phyloP scores from a whole-genome alignment of 37 sponge, comb jelly and placozoan species.

The Theonella swinhoei region DNA sequence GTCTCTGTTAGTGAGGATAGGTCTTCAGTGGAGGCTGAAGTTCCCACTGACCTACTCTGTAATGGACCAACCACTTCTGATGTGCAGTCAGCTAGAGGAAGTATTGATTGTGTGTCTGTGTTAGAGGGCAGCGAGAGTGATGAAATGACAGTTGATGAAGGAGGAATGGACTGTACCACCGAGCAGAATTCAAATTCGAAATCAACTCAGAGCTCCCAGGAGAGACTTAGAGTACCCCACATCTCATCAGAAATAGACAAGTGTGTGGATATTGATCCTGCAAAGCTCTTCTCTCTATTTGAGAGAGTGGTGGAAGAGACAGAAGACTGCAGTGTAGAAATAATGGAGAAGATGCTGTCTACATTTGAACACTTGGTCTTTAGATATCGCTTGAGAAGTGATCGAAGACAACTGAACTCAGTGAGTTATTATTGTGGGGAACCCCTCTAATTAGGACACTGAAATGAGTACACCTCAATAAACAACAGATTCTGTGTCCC shows the following conservation, averaged over 20 bases:
- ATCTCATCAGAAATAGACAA: background rate
- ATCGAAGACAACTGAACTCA: slow-evolving; percentile 23
- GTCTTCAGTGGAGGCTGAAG: too few species aligned
- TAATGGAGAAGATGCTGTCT: slow-evolving; percentile 52
- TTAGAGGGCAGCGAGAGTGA: too few species aligned
- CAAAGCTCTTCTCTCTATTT: slow-evolving; percentile 30
- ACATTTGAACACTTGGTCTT: slow-evolving; percentile 63
- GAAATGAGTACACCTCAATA: too few species aligned
- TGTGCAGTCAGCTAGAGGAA: too few species aligned
- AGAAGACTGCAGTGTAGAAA: slow-evolving; percentile 30
- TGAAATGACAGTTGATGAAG: too few species aligned
- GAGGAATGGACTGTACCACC: too few species aligned
- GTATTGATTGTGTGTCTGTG: too few species aligned
- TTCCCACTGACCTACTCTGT: too few species aligned
- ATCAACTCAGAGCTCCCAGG: background rate
- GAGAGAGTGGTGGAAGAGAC: slow-evolving; percentile 34
- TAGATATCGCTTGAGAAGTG: slow-evolving; percentile 46
- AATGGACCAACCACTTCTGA: too few species aligned
- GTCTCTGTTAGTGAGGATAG: too few species aligned
- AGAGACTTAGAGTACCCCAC: background rate
- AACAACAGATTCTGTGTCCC: background rate
- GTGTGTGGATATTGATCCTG: slow-evolving; percentile 13
- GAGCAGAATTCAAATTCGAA: background rate
- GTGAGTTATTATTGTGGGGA: too few species aligned
- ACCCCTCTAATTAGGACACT: too few species aligned